These are phyloP conservation scores for Conomelus anceps DNA, from an alignment of 2,888 invertebrate species.

Conservation along the genomic window DNA sequence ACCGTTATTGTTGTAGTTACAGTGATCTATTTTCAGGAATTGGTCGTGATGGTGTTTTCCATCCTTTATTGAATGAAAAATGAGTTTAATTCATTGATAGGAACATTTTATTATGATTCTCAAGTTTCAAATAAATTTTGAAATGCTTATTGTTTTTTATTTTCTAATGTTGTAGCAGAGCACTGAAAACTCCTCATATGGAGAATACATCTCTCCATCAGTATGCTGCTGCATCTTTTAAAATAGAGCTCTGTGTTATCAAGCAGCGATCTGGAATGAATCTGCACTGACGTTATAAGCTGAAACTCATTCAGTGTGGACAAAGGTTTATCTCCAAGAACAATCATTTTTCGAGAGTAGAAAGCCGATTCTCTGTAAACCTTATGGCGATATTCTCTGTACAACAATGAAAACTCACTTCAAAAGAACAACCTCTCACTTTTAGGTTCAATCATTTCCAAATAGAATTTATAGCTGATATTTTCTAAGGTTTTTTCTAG, in stretches of 20 bases:
- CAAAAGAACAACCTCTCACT: background rate
- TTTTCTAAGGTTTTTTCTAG: no score
- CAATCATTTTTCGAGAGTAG: background rate
- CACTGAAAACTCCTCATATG: no score
- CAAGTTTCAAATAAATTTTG: no score
- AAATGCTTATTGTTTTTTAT: no score
- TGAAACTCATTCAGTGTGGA: background rate
- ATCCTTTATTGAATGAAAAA: no score
- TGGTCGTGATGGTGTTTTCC: no score
- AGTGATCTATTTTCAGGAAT: no score
- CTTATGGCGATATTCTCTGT: background rate
- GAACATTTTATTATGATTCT: no score
- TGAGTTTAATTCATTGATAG: no score
- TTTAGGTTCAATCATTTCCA: no score
- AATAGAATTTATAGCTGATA: background rate
- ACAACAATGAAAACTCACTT: background rate
- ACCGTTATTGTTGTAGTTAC: no score
- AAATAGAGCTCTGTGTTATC: background rate
- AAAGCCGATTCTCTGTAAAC: background rate
- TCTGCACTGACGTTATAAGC: background rate
- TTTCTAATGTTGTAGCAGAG: no score
- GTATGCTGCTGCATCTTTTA: background rate
- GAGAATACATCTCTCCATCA: background rate
- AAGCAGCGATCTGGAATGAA: background rate
- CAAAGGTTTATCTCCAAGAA: background rate